Base-by-base conservation (phyloP, 2,113 vertebrate species). In the Vimba vimba region DNA sequence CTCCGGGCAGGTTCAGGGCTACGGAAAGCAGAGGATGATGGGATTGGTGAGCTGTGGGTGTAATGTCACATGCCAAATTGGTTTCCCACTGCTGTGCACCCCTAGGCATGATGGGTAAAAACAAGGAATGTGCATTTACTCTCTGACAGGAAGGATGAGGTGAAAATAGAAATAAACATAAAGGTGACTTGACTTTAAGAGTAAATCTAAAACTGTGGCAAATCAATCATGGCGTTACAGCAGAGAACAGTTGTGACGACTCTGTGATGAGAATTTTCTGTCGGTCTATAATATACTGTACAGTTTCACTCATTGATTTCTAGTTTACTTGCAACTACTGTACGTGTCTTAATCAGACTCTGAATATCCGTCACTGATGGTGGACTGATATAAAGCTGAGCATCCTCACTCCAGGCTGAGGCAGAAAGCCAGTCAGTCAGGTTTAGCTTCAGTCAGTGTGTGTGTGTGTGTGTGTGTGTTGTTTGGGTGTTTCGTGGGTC, bases 1-100 rank as follows among this genome's bases (percentile, higher is more conserved):
- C n/a, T 74, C 9, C 6, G 4, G 47, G 50, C 52, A 23, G 19
- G 52, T 59, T 57, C 27, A 45, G 39, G 57, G 59, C 13, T 21
- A 52, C n/a, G 60, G n/a, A 47, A 62, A n/a, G 59, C 55, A 73
- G 68, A 83, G 68, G 69, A 73, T 59, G 33, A 84, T 36, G n/a
- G 68, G 55, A 64, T 45, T 39, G 55, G 6, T 12, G 36, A 45
- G 15, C 33, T 10, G 73, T 83, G 30, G 23, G 60, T 57, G 68
- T 75, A 74, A 27, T 82, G 68, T 30, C 85, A 69, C 64, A n/a
- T 55, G 50, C 45, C 77, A 85, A 82, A 82, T 87, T 69, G 62
- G 36, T 85, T 88, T 47, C 19, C 25, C 13, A 43, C 25, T 27
- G 27, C 52, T 86, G 69, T 4, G 43, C 52, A 13, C 13, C 57